Conservation (phyloP, 1,140 invertebrate genomes). For the Matsumurasca onukii region DNA sequence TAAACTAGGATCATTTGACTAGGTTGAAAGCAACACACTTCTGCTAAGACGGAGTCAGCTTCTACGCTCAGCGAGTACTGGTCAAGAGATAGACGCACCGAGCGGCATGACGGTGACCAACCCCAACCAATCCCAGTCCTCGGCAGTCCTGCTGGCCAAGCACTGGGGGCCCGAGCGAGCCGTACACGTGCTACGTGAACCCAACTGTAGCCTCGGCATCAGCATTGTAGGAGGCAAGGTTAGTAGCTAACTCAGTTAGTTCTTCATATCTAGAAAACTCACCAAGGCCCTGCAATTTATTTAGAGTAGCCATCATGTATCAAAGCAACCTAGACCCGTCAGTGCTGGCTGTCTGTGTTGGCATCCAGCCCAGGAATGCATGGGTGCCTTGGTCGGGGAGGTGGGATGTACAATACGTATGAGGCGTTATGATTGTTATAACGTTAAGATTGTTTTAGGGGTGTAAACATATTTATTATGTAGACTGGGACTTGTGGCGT, state of each 20-base stretch:
- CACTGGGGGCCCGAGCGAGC: constrained; percentile 85
- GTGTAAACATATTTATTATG: too few species aligned
- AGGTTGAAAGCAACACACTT: constrained; percentile 10
- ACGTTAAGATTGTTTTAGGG: too few species aligned
- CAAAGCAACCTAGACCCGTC: too few species aligned
- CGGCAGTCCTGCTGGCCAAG: constrained; percentile 63
- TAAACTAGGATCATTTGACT: background rate
- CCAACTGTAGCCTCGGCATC: constrained; percentile 81
- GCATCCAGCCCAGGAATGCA: too few species aligned
- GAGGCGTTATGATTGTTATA: too few species aligned
- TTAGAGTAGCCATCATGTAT: background rate
- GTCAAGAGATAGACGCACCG: constrained; percentile 27
- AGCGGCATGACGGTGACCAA: constrained; percentile 53
- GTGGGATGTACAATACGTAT: too few species aligned
- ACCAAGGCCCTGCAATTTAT: background rate
- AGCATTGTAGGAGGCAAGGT: constrained; percentile 97
- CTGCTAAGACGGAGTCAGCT: constrained; percentile 6
- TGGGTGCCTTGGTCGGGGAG: too few species aligned
- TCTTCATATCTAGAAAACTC: too few species aligned
- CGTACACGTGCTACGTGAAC: constrained; percentile 72
- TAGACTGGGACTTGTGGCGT: too few species aligned
- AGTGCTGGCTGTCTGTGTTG: too few species aligned
- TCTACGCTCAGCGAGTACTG: constrained; percentile 30
- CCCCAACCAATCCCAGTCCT: constrained; percentile 35
- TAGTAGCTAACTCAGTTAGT: too few species aligned